These are phyloP conservation scores for Pollenia amentaria DNA, from an alignment of 2,888 invertebrate species.

Conservation along the genomic window DNA sequence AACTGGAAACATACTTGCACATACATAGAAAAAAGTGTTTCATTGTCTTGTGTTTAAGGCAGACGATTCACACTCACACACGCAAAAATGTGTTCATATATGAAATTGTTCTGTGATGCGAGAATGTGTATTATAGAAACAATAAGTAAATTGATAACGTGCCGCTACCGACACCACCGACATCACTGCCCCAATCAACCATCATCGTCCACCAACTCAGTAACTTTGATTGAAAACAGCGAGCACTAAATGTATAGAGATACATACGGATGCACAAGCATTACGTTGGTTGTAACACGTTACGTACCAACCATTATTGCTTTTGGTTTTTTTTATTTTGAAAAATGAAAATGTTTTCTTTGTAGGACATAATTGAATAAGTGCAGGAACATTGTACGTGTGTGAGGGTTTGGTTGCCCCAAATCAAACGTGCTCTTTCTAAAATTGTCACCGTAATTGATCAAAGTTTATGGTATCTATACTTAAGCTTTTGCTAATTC, in stretches of 20 bases:
- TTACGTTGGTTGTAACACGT: slow-evolving; percentile 11
- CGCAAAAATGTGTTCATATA: slow-evolving; percentile 1
- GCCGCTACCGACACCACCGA: slow-evolving; percentile 31
- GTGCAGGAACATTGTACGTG: slow-evolving; percentile 10
- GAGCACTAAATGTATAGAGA: neutral
- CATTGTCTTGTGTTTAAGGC: slow-evolving; percentile 65
- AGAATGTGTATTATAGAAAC: slow-evolving; percentile 43
- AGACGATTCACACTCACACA: slow-evolving; percentile 5
- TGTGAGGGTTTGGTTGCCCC: neutral
- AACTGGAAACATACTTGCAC: slow-evolving; percentile 70
- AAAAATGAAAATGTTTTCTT: slow-evolving; percentile 35
- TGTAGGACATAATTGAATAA: slow-evolving; percentile 60
- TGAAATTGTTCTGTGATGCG: neutral
- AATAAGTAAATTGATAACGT: slow-evolving; percentile 73
- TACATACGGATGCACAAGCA: neutral
- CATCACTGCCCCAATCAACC: slow-evolving; percentile 29
- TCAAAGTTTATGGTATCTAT: neutral
- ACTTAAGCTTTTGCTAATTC: no score
- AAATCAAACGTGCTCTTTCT: neutral
- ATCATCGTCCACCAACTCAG: slow-evolving; percentile 20
- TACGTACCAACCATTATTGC: slow-evolving; percentile 46
- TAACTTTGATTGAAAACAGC: slow-evolving; percentile 52
- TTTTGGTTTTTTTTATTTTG: slow-evolving; percentile 33
- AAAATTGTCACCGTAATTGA: neutral
- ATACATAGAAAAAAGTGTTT: slow-evolving; percentile 15